Conservation (phyloP, 2,797 vertebrate species). For the Sebastiscus tertius region DNA sequence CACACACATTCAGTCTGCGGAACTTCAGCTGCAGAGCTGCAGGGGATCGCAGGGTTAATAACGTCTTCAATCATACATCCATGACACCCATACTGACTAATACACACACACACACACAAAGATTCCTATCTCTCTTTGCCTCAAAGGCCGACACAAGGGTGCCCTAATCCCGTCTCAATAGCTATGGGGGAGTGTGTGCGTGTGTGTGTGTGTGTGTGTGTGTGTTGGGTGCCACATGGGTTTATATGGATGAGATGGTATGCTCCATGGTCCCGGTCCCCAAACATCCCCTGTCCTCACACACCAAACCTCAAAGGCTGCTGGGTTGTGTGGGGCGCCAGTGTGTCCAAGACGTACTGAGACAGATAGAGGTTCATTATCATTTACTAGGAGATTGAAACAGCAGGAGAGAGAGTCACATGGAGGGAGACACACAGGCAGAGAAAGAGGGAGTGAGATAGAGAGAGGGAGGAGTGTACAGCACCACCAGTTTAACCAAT, state of each 20-base stretch:
- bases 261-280: slow-evolving; percentile 41
- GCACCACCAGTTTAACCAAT: slow-evolving; percentile 25
- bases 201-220: slow-evolving; percentile 31
- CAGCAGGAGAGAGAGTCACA: slow-evolving; percentile 64
- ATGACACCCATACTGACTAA: slow-evolving; percentile 71
- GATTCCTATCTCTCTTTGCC: slow-evolving; percentile 79
- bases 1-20: slow-evolving; percentile 6
- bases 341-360: slow-evolving; percentile 73
- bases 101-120: slow-evolving; percentile 66
- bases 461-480: not conserved
- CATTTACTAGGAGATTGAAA: slow-evolving; percentile 78
- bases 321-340: slow-evolving; percentile 67
- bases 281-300: slow-evolving; percentile 38
- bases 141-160: slow-evolving; percentile 82
- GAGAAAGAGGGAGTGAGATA: not conserved
- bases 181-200: slow-evolving; percentile 33
- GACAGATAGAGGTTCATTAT: slow-evolving; percentile 79
- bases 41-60: slow-evolving; percentile 79
- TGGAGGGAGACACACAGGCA: slow-evolving; percentile 38
- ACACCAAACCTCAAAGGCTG: slow-evolving; percentile 74
- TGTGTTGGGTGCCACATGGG: slow-evolving; percentile 54
- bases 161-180: slow-evolving; percentile 83
- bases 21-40: slow-evolving; percentile 67
- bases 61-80: slow-evolving; percentile 83
- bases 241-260: slow-evolving; percentile 60